A percentile compares a stretch with the other conserved stretches of the same genome.
phyloP scores from a whole-genome alignment of 2,797 vertebrate genomes.

The Rhinichthys osculus region DNA sequence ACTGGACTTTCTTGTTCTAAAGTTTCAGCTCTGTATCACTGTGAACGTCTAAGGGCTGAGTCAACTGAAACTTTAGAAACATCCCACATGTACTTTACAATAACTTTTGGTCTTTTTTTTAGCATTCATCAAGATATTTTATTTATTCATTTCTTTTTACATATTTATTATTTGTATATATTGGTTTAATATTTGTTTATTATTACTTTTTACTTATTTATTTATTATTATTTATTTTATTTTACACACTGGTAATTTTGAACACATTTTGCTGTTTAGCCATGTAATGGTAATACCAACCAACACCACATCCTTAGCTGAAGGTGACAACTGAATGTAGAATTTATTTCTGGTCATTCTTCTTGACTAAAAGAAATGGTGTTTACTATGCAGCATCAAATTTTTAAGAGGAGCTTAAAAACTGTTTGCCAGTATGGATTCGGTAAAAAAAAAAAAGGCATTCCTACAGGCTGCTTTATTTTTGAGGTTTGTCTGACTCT shows the following conservation, averaged over 20 bases:
- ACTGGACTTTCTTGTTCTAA: conserved; percentile 40
- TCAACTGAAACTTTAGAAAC: conserved; percentile 39
- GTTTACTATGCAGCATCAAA: neutral
- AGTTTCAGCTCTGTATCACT: conserved; percentile 42
- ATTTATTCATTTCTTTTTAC: too few relatives aligned
- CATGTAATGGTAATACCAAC: neutral
- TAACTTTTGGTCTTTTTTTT: neutral
- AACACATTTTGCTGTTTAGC: neutral
- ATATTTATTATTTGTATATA: neutral
- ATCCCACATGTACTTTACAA: conserved; percentile 30
- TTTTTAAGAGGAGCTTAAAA: neutral
- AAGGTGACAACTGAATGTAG: neutral
- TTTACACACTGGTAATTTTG: neutral
- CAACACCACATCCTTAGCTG: neutral
- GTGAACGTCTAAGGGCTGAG: neutral
- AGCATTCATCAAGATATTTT: neutral
- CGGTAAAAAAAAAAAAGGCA: neutral
- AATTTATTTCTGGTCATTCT: neutral
- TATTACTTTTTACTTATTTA: neutral
- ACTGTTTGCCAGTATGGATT: neutral
- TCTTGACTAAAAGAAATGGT: neutral
- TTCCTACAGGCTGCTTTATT: neutral
- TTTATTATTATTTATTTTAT: neutral
- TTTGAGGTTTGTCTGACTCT: conserved; percentile 6
- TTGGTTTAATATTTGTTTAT: neutral